Base-by-base conservation (phyloP, 2,113 vertebrate species). In the Leuciscus idus region DNA sequence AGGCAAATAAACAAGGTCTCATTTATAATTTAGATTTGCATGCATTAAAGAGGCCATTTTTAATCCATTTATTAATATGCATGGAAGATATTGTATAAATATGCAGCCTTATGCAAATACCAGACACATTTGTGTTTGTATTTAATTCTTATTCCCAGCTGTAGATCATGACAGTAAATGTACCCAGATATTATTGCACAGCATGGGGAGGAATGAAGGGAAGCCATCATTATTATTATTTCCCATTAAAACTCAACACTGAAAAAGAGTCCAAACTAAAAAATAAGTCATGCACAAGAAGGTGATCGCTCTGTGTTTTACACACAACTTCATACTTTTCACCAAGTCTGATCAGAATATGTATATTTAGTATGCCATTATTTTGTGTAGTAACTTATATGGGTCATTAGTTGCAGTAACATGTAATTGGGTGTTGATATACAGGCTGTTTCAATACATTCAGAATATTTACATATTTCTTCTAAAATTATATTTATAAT, bases 1-100 rank as follows among this genome's bases (percentile, higher is more conserved):
- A 94, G 92, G 84, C 90, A 91, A 94, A 94, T 95, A 95, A 95
- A 95, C 94, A 95, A 94, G 93, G 90, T 92, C 92, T 95, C 95
- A 95, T 95, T 94, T 93, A 95, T 95, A 95, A 95, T 95, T 95
- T 95, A 95, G 94, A 95, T 95, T 95, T 94, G 94, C 95, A 95
- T 95, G 93, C 93, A 95, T 95, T 95, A 94, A 86, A 91, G 46
- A 66, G 90, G 93, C 93, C 90, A 91, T 94, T 95, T 86, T 94
- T 95, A 95, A 95, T 95, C 94, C 94, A 88, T 94, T 91, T 94
- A 95, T 95, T 95, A 95, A 95, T 94, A 95, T 95, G 95, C 94
- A 94, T 94, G 87, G 80, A 88, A 82, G 89, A 94, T 93, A 94
- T 94, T 94, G 93, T 94, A 95, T 95, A 95, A 95, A 95, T 95